Percentiles rank a stretch among this genome's conserved stretches.
Evolutionary conservation across 1,140 invertebrate genomes (phyloP).

Genomic region (Penaeus chinensis): DNA sequence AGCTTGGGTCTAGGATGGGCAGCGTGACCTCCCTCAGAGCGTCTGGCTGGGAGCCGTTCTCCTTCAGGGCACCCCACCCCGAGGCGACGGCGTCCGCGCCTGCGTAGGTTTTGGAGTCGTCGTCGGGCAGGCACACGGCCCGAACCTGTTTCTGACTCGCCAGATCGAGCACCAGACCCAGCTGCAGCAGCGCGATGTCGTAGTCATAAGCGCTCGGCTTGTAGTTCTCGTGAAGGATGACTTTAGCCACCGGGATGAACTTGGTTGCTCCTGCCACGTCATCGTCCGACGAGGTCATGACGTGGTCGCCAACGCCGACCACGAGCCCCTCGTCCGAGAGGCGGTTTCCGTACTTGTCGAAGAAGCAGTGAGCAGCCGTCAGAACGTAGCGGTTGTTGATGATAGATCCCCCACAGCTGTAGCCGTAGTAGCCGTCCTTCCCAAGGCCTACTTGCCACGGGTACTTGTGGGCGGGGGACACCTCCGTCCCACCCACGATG

Average conservation of each 20-base stretch:
- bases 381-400: conserved; percentile 53
- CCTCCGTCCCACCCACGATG: conserved; percentile 65
- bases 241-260: conserved; percentile 7
- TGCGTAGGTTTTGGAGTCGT: conserved; percentile 30
- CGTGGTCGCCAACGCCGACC: conserved; percentile 38
- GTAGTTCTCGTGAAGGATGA: conserved; percentile 6
- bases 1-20: conserved; percentile 54
- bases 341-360: not conserved
- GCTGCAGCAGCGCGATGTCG: conserved; percentile 66
- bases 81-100: conserved; percentile 40
- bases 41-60: conserved; percentile 27
- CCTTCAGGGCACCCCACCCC: conserved; percentile 64
- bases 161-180: conserved; percentile 31
- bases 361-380: conserved; percentile 62
- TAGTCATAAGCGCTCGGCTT: conserved; percentile 40
- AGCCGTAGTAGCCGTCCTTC: not conserved
- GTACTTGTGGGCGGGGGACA: conserved; percentile 35
- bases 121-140: conserved; percentile 55
- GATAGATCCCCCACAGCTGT: conserved; percentile 57
- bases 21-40: conserved; percentile 69
- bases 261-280: conserved; percentile 14
- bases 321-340: not conserved
- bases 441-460: conserved; percentile 62
- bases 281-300: not conserved
- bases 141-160: not conserved